These are phyloP conservation scores for Psilanteris sp. DNA, from an alignment of 1,140 invertebrate species.

Conservation along the genomic window DNA sequence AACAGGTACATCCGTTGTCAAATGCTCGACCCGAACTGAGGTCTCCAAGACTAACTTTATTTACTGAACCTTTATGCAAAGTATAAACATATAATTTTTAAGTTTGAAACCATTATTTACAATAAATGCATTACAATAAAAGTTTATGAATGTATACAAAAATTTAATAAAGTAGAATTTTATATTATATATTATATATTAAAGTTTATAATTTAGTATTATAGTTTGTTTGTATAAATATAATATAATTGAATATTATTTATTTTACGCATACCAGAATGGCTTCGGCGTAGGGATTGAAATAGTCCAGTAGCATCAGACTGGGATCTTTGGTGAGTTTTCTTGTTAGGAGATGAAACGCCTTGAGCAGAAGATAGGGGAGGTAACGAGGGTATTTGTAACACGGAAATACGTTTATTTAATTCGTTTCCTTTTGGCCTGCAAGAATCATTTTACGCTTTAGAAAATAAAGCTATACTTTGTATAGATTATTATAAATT, in stretches of 20 bases:
- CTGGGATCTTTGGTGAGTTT: slow-evolving; percentile 92
- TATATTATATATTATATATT: too few relatives aligned
- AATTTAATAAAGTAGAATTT: too few relatives aligned
- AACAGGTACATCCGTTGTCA: slow-evolving; percentile 96
- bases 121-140: too few relatives aligned
- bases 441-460: slow-evolving; percentile 40
- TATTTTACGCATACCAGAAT: too few relatives aligned
- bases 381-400: slow-evolving; percentile 72
- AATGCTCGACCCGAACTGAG: slow-evolving; percentile 95
- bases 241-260: too few relatives aligned
- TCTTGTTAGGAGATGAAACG: slow-evolving; percentile 80
- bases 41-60: slow-evolving; percentile 90
- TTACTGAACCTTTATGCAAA: slow-evolving; percentile 72
- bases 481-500: too few relatives aligned
- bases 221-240: too few relatives aligned
- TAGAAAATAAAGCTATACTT: too few relatives aligned
- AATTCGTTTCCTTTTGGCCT: slow-evolving; percentile 78
- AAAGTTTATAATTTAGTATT: too few relatives aligned
- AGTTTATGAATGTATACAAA: too few relatives aligned
- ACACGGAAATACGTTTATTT: slow-evolving; percentile 71
- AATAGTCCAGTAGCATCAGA: slow-evolving; percentile 91
- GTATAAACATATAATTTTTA: too few relatives aligned
- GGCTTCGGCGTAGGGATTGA: slow-evolving; percentile 77
- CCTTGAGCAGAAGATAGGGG: slow-evolving; percentile 73
- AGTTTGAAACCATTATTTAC: too few relatives aligned